Evolutionary conservation across 2,797 vertebrate genomes (phyloP).

Genomic region (Microcaecilia unicolor): DNA sequence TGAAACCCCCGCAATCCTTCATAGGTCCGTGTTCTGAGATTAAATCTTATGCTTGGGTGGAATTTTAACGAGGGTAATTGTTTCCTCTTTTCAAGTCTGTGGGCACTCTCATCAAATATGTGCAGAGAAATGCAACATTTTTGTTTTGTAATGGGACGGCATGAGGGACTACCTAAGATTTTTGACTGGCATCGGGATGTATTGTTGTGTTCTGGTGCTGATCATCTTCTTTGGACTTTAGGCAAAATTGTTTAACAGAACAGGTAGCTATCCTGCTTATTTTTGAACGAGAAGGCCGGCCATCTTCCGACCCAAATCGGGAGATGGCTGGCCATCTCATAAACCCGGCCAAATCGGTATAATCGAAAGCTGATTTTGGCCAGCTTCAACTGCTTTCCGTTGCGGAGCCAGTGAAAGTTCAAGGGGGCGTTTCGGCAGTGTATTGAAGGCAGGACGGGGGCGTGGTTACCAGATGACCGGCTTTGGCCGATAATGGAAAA

Average conservation of each 20-base stretch:
- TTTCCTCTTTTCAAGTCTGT: slow-evolving; percentile 45
- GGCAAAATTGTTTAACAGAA: slow-evolving; percentile 7
- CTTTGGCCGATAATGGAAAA: no score
- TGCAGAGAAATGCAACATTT: slow-evolving; percentile 40
- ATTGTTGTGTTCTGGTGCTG: slow-evolving; percentile 25
- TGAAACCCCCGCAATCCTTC: slow-evolving; percentile 27
- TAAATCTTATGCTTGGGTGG: slow-evolving; percentile 42
- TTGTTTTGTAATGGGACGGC: slow-evolving; percentile 27
- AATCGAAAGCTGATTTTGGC: no score
- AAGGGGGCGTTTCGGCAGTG: no score
- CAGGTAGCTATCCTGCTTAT: fast-evolving
- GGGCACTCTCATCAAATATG: slow-evolving; percentile 37
- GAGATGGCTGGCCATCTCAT: no score
- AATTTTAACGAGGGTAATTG: slow-evolving; percentile 43
- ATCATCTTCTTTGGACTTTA: slow-evolving; percentile 21
- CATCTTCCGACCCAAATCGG: no score
- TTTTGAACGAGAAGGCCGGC: no score
- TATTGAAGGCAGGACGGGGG: no score
- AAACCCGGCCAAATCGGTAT: no score
- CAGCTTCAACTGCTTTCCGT: no score
- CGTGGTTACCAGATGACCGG: no score
- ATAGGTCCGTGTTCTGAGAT: slow-evolving; percentile 30
- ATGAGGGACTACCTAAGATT: slow-evolving; percentile 35
- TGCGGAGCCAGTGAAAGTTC: no score
- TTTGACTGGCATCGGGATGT: slow-evolving; percentile 28